Base-by-base conservation (phyloP, 2,113 vertebrate genomes). In the Sprattus sprattus region DNA sequence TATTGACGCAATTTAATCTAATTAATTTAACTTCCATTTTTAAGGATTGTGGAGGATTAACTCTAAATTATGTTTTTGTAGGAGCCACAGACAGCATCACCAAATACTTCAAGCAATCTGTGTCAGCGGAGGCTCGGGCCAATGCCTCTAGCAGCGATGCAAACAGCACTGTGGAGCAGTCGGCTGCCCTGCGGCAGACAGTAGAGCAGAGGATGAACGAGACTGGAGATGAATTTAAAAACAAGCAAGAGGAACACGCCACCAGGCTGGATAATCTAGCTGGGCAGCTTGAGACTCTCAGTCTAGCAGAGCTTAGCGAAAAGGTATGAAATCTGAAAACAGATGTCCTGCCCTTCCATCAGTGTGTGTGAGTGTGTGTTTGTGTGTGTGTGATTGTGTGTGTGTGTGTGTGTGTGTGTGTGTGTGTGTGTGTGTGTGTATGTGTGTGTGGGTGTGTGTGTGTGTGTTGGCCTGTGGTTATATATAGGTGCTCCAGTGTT, bases 11-110 rank as follows among this genome's bases (percentile, higher is more conserved):
- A 78, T 16, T 6, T 75, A 45, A 78, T 3, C 39, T 8, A 32
- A 78, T 78, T 32, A 78, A 16, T 32, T 75, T 6, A 15, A 28
- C 15, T 85, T 82, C 4, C 3, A 78, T 78, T 39, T 78, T 32
- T 39, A 13, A 13, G 13, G 25, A 13, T 71, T 10, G 13, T 1
- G 64, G 64, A 39, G 13, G 11, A 80, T 85, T 32, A 46, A 45
- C 25, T 54, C 25, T 84, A 52, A 22, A 11, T 86, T 85, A 13
- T 54, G n/a, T 91, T 89, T 90, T 91, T 84, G 50, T 90, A 99
- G 98, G 98, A 4, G 98, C 98, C 28, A 91, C 97, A 84, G 96
- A 97, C 28, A 99, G 97, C 83, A 92, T 99, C 87, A 96, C 92
- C 50, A 98, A 96, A 91, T 97, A 98, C 89, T 97, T 96, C 92